Base-by-base conservation (phyloP, 2,888 invertebrate species). In the Belgica antarctica region DNA sequence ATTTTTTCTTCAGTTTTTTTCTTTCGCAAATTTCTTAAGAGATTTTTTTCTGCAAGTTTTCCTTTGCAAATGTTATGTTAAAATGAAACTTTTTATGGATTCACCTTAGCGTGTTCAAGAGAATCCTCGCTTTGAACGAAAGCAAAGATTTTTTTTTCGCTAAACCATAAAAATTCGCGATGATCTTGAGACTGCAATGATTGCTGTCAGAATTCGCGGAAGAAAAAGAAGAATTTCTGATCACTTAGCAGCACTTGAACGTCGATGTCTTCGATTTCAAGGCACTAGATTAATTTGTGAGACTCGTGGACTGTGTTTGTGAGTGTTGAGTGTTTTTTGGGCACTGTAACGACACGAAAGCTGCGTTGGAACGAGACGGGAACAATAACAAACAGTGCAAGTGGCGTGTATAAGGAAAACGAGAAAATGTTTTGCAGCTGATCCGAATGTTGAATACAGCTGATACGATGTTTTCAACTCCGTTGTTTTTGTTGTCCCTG, bases 401-500 rank as follows among this genome's bases (percentile, higher is more conserved):
- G 7, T 46, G 25, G 27, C 27, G 25, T 59, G 59, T n/a, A 27
- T 27, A 27, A 59, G 25, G n/a, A 10, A 59, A 22, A 57, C 4
- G 57, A 17, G 17, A 57, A 59, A 27, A 52, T 52, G 24, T 25
- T 25, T 59, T 59, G 15, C 59, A 59, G 59, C 59, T 59, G 59
- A 59, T 59, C 27, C 15, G 25, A 59, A 59, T 59, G 59, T 59
- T 59, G 59, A 59, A 59, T 5, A 31, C 59, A 59, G 59, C 59
- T 59, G 59, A 59, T 59, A 7, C 22, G 22, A 52, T 52, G 52
- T 52, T 59, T 59, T 59, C 27, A 7, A 46, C 59, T 59, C 27
- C 59, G 59, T 59, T 59, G 59, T 59, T 59, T 52, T 8, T 52
- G 52, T 4, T 22, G 17, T 31, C n/a, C n/a, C 41, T 10, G 41